A percentile compares a stretch with the other conserved stretches of the same genome.
These are phyloP conservation scores for Nomada goodeniana DNA, from an alignment of 2,888 invertebrate genomes.

Conservation along the genomic window DNA sequence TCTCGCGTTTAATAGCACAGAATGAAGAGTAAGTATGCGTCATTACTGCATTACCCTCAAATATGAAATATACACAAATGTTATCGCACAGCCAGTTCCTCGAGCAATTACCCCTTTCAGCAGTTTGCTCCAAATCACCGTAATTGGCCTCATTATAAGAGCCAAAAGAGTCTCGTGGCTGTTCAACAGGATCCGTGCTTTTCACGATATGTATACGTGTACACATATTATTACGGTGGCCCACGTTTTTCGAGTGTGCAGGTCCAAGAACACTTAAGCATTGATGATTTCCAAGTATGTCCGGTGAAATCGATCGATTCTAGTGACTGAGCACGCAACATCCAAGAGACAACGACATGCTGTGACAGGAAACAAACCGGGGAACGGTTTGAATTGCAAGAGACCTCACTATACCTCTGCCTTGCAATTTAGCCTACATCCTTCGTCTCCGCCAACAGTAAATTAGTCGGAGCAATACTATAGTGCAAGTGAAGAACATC, in stretches of 20 bases:
- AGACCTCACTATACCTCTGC: slow-evolving; percentile 4
- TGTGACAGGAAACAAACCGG: slow-evolving; percentile 12
- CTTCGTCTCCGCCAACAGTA: not conserved
- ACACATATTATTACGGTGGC: not conserved
- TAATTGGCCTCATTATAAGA: too few species aligned
- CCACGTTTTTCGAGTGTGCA: not conserved
- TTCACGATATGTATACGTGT: too few species aligned
- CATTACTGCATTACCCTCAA: too few species aligned
- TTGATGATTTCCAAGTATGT: slow-evolving; percentile 54
- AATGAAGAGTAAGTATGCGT: too few species aligned
- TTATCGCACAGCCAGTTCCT: too few species aligned
- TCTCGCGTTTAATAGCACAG: too few species aligned
- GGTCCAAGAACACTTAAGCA: slow-evolving; percentile 43
- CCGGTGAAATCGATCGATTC: slow-evolving; percentile 63
- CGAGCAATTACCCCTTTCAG: too few species aligned
- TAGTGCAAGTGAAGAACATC: not conserved
- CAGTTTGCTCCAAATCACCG: too few species aligned
- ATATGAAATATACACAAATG: too few species aligned
- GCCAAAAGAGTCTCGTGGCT: too few species aligned
- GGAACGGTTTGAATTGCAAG: slow-evolving; percentile 20
- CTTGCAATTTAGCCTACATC: not conserved
- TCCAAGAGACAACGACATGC: slow-evolving; percentile 21
- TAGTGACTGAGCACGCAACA: slow-evolving; percentile 39
- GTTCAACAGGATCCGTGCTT: too few species aligned
- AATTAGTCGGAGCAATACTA: too few species aligned